These are phyloP conservation scores for Staurois parvus DNA, from an alignment of 2,797 vertebrate genomes.

Conservation along the genomic window DNA sequence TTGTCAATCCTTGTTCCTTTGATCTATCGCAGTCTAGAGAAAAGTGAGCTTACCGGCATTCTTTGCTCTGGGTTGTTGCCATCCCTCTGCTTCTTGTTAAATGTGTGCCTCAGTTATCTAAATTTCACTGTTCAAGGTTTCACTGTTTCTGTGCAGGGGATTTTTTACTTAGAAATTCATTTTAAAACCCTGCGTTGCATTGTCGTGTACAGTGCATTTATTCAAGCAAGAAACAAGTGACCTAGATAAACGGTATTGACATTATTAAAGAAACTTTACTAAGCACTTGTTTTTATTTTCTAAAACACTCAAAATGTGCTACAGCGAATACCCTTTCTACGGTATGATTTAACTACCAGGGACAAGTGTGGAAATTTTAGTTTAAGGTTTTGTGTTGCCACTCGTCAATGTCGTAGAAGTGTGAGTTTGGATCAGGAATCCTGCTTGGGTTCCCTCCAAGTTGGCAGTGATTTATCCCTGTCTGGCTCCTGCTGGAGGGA, in stretches of 20 bases:
- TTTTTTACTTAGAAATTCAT: background rate
- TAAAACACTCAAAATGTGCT: background rate
- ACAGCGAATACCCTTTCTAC: too few relatives aligned
- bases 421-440: too few relatives aligned
- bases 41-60: background rate
- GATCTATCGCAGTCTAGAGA: constrained; percentile 20
- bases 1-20: constrained; percentile 49
- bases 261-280: background rate
- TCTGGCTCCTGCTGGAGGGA: too few relatives aligned
- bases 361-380: too few relatives aligned
- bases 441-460: too few relatives aligned
- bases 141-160: background rate
- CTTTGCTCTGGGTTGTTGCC: background rate
- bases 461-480: too few relatives aligned
- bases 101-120: background rate
- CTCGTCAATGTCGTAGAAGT: too few relatives aligned
- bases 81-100: constrained; percentile 6
- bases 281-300: background rate
- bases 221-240: background rate
- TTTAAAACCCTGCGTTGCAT: background rate
- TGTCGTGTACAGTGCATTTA: background rate
- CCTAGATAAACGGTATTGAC: background rate
- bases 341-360: too few relatives aligned
- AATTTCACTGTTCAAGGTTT: background rate
- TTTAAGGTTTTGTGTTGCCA: too few relatives aligned